Base-by-base conservation (phyloP, 2,888 invertebrate species). In the Dendrolimus pini region DNA sequence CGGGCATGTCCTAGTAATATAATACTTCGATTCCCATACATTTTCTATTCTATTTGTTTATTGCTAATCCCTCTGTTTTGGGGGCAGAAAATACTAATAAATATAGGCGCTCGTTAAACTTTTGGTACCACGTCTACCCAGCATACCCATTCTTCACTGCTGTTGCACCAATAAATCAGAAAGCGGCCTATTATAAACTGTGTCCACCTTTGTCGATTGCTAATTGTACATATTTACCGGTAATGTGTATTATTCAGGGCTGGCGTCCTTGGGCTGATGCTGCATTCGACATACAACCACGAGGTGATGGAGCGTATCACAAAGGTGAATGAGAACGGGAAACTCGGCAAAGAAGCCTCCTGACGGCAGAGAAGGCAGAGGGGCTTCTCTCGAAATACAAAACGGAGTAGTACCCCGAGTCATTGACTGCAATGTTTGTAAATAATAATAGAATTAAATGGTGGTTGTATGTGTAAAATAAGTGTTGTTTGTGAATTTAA, bases 261-360 rank as follows among this genome's bases (percentile, higher is more conserved):
- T 54, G 98, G 98, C 0, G 97, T 99, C 0, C 89, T 99, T 12
- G 97, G 97, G 0, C 91, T 99, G 1, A 96, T 99, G 95, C 89
- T 99, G n/a, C 98, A 99, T 80, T 98, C 98, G 7, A 98, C 98
- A 0, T 97, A 97, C 78, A 97, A 98, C 85, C 98, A 98, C 77
- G 97, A 97, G 69, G 92, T 96, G 0, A 96, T 97, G 94, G 96
- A 96, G 72, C 78, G 88, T 1, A 91, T 91, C 67, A 85, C 73
- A 13, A 89, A 89, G 59, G 82, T 73, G 18, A 82, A 77, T 54
- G 89, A 88, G 60, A 89, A 86, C 60, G 86, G 87, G 6, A 86
- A 86, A 54, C 63, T 82, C 9, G 47, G 9, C 1, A 84, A 86
- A 61, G 87, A 89, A 7, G 69, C 70, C 2, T 82, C 88, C 64